A percentile compares a stretch with the other conserved stretches of the same genome.
Evolutionary conservation across 2,888 invertebrate genomes (phyloP).

Genomic region (Microplitis manilae): DNA sequence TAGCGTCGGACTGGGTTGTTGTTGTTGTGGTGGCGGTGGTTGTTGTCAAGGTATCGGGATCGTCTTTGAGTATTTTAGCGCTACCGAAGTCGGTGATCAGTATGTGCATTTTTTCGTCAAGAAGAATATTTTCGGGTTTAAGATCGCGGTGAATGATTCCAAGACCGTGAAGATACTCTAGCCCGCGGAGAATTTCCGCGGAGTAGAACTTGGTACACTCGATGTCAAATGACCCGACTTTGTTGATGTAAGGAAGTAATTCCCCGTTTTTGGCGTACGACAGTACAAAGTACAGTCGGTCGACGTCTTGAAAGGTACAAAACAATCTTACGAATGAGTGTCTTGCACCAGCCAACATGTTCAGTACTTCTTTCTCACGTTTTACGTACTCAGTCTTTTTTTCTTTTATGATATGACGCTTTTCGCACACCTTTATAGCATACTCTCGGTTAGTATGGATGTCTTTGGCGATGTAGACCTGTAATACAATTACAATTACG

Average conservation of each 20-base stretch:
- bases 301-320: constrained; percentile 96
- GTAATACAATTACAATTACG: neutral
- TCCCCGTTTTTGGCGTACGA: constrained; percentile 97
- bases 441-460: constrained; percentile 90
- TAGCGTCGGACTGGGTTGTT: constrained; percentile 32
- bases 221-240: constrained; percentile 90
- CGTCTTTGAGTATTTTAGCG: constrained; percentile 82
- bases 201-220: constrained; percentile 94
- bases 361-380: constrained; percentile 94
- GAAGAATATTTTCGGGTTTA: constrained; percentile 97
- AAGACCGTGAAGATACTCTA: constrained; percentile 91
- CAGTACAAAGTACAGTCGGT: constrained; percentile 94
- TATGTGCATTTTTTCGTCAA: constrained; percentile 96
- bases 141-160: constrained; percentile 96
- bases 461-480: constrained; percentile 92
- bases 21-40: constrained; percentile 41
- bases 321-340: constrained; percentile 95
- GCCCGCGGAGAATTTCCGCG: constrained; percentile 92
- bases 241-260: constrained; percentile 91
- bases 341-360: constrained; percentile 84
- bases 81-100: constrained; percentile 98
- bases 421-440: constrained; percentile 99
- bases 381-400: constrained; percentile 94
- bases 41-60: constrained; percentile 51
- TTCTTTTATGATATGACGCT: constrained; percentile 92